Evolutionary conservation across 2,888 invertebrate species (phyloP).

Genomic region (Pyrgus malvae): DNA sequence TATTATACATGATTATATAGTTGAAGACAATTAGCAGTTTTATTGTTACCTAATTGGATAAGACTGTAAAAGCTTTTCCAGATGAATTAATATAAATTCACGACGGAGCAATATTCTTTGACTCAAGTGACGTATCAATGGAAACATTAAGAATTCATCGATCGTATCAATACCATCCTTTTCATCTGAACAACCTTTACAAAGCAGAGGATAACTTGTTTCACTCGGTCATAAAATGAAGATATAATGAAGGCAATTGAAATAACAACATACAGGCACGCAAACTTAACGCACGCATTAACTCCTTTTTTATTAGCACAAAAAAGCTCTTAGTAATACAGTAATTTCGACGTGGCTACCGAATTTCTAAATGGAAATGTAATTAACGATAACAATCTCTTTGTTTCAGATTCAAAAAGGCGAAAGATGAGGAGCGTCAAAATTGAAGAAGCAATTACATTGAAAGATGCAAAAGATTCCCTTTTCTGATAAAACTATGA

Average conservation of each 20-base stretch:
- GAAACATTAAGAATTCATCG: neutral
- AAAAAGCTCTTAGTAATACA: conserved; percentile 45
- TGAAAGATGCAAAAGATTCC: conserved; percentile 27
- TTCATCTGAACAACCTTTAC: conserved; percentile 4
- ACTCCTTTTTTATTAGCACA: conserved; percentile 45
- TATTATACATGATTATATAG: too few relatives aligned
- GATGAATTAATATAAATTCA: neutral
- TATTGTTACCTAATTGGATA: conserved; percentile 16
- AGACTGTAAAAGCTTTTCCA: conserved; percentile 8
- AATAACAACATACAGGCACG: conserved; percentile 49
- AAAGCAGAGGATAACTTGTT: conserved; percentile 36
- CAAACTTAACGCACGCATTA: conserved; percentile 53
- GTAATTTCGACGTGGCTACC: conserved; percentile 49
- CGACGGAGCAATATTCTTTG: neutral
- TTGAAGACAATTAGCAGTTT: conserved; percentile 15
- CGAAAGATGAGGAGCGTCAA: conserved; percentile 43
- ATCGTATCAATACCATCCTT: neutral
- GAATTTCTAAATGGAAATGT: conserved; percentile 44
- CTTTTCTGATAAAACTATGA: conserved; percentile 47
- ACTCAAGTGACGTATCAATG: neutral
- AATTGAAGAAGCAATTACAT: conserved; percentile 28
- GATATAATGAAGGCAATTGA: conserved; percentile 59
- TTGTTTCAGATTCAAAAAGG: conserved; percentile 65
- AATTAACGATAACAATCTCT: conserved; percentile 49
- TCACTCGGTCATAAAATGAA: conserved; percentile 55